Evolutionary conservation across 92 coral and sea anemone species (phyloP).

Genomic region (Micromussa lordhowensis): DNA sequence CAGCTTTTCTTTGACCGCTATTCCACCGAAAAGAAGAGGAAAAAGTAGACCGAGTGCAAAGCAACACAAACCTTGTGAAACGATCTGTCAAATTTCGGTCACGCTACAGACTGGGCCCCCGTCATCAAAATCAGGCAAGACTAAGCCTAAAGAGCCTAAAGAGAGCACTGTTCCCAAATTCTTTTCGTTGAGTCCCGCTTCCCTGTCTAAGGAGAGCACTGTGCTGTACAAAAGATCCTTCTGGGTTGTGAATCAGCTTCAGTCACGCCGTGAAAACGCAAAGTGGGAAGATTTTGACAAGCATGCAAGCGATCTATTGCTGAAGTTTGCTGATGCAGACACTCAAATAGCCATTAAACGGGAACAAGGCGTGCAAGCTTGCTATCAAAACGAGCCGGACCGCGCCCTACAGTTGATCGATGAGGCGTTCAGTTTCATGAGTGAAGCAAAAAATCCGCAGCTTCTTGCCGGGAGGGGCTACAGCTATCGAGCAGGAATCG

Average conservation of each 20-base stretch:
- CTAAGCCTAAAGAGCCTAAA: background rate
- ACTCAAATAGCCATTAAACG: conserved; percentile 59
- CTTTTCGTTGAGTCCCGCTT: conserved; percentile 7
- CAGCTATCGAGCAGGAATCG: conserved; percentile 63
- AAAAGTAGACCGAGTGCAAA: background rate
- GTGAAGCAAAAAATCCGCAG: conserved; percentile 26
- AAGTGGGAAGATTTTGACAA: conserved; percentile 58
- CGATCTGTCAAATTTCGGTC: conserved; percentile 17
- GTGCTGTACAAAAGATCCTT: conserved; percentile 27
- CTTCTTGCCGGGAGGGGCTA: conserved; percentile 48
- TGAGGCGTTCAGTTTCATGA: conserved; percentile 25
- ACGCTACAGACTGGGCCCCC: conserved; percentile 29
- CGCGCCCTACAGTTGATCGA: conserved; percentile 44
- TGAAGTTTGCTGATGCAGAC: conserved; percentile 36
- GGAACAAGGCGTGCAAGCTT: conserved; percentile 61
- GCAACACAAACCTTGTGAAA: background rate
- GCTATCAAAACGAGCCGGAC: conserved; percentile 54
- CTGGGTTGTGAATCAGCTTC: conserved; percentile 63
- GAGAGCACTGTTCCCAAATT: background rate
- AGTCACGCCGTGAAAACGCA: conserved; percentile 67
- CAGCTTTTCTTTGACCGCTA: conserved; percentile 25
- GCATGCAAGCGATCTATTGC: conserved; percentile 22
- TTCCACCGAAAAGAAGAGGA: conserved; percentile 34
- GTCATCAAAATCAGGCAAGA: background rate
- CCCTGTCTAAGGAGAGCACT: conserved; percentile 17